These are phyloP conservation scores for Drosophila stalkeri DNA, from an alignment of 2,888 invertebrate genomes.

Conservation along the genomic window DNA sequence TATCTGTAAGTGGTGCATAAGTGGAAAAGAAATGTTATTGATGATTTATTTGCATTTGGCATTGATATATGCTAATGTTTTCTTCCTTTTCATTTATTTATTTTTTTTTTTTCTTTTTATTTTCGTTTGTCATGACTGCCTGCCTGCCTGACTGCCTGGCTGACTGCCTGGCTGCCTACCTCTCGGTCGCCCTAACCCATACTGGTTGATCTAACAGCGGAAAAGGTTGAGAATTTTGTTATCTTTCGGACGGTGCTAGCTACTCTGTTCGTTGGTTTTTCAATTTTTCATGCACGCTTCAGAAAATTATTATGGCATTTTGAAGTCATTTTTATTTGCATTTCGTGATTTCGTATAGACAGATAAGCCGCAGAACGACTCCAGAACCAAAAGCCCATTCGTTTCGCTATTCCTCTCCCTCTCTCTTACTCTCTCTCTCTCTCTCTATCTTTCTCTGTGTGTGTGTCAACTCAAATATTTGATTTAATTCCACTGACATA, in stretches of 20 bases:
- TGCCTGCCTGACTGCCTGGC: constrained; percentile 23
- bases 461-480: constrained; percentile 77
- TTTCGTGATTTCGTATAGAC: constrained; percentile 71
- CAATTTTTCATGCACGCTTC: constrained; percentile 71
- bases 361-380: constrained; percentile 55
- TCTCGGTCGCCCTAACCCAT: constrained; percentile 11
- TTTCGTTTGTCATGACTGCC: constrained; percentile 29
- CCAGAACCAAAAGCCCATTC: constrained; percentile 10
- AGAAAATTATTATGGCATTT: constrained; percentile 74
- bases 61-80: constrained; percentile 81
- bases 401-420: constrained; percentile 1
- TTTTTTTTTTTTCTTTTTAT: constrained; percentile 1
- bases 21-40: constrained; percentile 79
- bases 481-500: constrained; percentile 80
- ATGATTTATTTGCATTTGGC: constrained; percentile 82
- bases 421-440: no score
- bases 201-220: constrained; percentile 14
- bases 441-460: not conserved
- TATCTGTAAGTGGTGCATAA: constrained; percentile 81
- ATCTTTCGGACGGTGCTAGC: constrained; percentile 52
- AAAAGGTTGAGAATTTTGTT: constrained; percentile 69
- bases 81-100: constrained; percentile 13
- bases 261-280: constrained; percentile 50
- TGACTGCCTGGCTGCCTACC: constrained; percentile 24
- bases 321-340: constrained; percentile 80